Base-by-base conservation (phyloP, 1,140 invertebrate genomes). In the Ceratina australensis region DNA sequence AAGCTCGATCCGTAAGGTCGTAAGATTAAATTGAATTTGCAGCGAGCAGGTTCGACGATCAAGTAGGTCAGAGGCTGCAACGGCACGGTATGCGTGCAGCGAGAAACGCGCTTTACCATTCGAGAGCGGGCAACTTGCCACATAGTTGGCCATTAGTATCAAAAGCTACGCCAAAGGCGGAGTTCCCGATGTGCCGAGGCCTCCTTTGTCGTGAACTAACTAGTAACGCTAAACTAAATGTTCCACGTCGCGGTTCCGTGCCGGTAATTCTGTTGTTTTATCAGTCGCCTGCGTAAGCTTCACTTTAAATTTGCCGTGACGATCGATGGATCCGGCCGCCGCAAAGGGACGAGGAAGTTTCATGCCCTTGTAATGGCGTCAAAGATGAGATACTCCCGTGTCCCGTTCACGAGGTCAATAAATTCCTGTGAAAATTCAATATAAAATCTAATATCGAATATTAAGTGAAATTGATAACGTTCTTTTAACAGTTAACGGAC, bases 21-120 rank as follows among this genome's bases (percentile, higher is more conserved):
- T 64, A 77, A 82, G 84, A 87, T 89, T 87, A 91, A 88, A 90
- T 90, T 90, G 82, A 87, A 90, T 89, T 74, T 83, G 73, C 72
- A 72, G 77, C 28, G 80, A 42, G 33, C 33, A 77, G 83, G 83
- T 83, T 81, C 74, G 78, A 61, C 76, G 79, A 85, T 84, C 83
- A 83, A 78, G 74, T 72, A 72, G 82, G 75, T 69, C 84, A 84
- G 42, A 65, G 79, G 20, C 33, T 56, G 26, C 50, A 79, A 47
- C 50, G 57, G 28, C 33, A 65, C 65, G 73, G 69, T 79, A 78
- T 79, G 82, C 72, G 66, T 68, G 78, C 50, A 82, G 80, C 60
- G 69, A 64, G 83, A 79, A 63, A 47, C 28, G 60, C 54, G 75
- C 75, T 82, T 78, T 79, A 64, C 82, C 79, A 86, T 82, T 84